Conservation (phyloP, 1,140 invertebrate genomes). For the Solenopsis invicta region DNA sequence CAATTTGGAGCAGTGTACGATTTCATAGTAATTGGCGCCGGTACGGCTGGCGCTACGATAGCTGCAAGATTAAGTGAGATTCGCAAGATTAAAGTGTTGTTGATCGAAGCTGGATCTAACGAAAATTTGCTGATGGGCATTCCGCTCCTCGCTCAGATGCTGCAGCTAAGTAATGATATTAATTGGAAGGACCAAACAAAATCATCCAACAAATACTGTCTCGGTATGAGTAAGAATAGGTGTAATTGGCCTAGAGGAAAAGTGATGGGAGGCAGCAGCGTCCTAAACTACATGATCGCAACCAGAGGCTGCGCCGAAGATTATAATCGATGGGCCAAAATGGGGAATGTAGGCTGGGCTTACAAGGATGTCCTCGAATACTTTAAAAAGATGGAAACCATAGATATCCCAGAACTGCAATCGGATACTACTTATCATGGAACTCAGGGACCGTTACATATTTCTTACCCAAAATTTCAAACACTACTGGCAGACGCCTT, state of each 20-base stretch:
- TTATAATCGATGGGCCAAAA: conserved; percentile 92
- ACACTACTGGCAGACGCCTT: conserved; percentile 90
- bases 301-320: conserved; percentile 92
- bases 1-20: conserved; percentile 86
- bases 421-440: conserved; percentile 88
- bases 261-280: conserved; percentile 94
- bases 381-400: conserved; percentile 93
- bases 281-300: conserved; percentile 97
- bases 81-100: conserved; percentile 87
- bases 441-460: conserved; percentile 88
- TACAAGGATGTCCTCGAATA: conserved; percentile 94
- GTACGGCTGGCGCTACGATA: conserved; percentile 91
- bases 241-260: conserved; percentile 93
- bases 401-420: conserved; percentile 88
- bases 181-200: conserved; percentile 92
- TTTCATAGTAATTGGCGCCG: conserved; percentile 91
- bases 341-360: conserved; percentile 94
- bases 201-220: conserved; percentile 85
- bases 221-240: conserved; percentile 85
- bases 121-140: conserved; percentile 90
- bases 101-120: conserved; percentile 90
- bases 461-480: conserved; percentile 87
- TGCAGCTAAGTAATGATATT: conserved; percentile 88
- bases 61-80: conserved; percentile 90
- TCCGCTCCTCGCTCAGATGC: conserved; percentile 88